Base-by-base conservation (phyloP, 2,888 invertebrate species). In the Scelioninae gen. 2 region DNA sequence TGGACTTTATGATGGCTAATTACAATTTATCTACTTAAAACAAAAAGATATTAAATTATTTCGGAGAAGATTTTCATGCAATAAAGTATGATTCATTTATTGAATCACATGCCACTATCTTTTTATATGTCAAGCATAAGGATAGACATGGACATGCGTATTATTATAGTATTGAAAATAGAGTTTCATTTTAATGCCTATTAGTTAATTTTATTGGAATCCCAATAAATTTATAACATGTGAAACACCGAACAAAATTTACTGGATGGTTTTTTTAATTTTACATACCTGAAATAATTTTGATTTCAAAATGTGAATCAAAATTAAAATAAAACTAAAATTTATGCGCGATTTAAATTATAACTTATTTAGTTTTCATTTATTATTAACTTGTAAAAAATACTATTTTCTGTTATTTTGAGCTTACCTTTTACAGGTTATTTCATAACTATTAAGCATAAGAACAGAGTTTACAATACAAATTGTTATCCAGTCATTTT, bases 401-500 rank as follows among this genome's bases (percentile, higher is more conserved):
- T 5, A n/a, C 2, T 25, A 45, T 1, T 25, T 11, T n/a, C 13
- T 28, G 9, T 19, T 41, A 28, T 16, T 19, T 33, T n/a, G 33
- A 45, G n/a, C 46, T 46, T 46, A 45, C 33, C 46, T 39, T 45
- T 31, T 7, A 15, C 16, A 28, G 16, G 5, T 48, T 48, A 28
- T 16, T 15, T 9, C 13, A 18, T 48, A 25, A 33, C 15, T 52
- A 52, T 50, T 63, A 63, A 19, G 22, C 9, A 46, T 53, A 46
- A 46, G 16, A 55, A 64, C 10, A 55, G 46, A 46, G 11, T 33
- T 31, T 61, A 57, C 43, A 41, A 13, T 18, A 55, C 4, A 61
- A 41, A 6, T 37, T 55, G 52, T 64, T 53, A 55, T 55, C 64
- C 46, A 64, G 64, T 64, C 45, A 64, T 64, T 64, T 64, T 64